These are phyloP conservation scores for Alexandromys fortis DNA, from an alignment of 2,113 vertebrate species.

Conservation along the genomic window DNA sequence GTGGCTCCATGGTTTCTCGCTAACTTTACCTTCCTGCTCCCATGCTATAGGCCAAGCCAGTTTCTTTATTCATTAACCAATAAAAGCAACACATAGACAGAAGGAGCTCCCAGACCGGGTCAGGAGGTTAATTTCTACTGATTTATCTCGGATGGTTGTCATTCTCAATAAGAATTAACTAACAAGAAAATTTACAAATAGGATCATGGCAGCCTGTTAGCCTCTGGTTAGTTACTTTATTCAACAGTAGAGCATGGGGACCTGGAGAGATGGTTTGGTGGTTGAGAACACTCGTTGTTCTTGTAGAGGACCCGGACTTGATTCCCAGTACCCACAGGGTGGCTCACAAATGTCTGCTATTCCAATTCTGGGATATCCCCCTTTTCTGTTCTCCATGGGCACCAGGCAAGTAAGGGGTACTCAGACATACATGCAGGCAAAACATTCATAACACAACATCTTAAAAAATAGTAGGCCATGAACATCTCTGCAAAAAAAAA, in stretches of 20 bases:
- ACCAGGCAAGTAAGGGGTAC: neutral
- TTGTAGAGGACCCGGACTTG: too few relatives aligned
- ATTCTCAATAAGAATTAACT: neutral
- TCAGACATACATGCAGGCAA: neutral
- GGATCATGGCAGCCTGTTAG: neutral
- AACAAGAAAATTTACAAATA: neutral
- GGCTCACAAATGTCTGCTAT: neutral
- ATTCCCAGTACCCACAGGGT: neutral
- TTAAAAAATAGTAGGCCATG: neutral
- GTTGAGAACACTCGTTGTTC: neutral
- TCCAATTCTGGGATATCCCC: too few relatives aligned
- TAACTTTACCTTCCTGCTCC: too few relatives aligned
- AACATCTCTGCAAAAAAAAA: neutral
- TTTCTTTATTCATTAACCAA: too few relatives aligned
- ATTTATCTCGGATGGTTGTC: neutral
- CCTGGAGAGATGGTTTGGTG: neutral
- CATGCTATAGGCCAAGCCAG: too few relatives aligned
- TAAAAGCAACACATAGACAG: too few relatives aligned
- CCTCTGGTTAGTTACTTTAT: neutral
- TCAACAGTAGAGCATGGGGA: neutral
- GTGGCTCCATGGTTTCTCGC: too few relatives aligned
- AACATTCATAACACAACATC: neutral
- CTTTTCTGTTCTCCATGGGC: neutral
- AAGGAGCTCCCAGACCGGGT: too few relatives aligned
- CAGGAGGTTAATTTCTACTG: neutral